Percentiles rank a stretch among this genome's conserved stretches.
Evolutionary conservation across 2,797 vertebrate genomes (phyloP).

Genomic region (Pogonophryne albipinna): DNA sequence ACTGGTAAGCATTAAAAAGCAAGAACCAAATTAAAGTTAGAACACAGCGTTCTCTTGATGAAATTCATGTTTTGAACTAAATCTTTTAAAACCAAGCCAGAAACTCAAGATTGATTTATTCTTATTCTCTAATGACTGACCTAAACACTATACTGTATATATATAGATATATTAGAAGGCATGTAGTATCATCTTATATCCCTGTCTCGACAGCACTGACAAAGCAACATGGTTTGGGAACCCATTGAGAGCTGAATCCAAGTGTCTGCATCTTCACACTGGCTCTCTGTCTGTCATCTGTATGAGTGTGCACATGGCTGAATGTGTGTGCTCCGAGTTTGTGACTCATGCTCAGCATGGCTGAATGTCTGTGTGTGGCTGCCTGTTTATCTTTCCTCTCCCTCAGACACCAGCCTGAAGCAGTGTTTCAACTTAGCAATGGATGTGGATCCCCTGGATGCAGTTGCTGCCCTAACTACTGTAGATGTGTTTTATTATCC

Average conservation of each 20-base stretch:
- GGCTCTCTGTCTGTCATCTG: conserved; percentile 73
- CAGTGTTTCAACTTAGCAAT: conserved; percentile 57
- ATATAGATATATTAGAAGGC: conserved; percentile 18
- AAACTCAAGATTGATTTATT: conserved; percentile 15
- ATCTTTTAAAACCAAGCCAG: conserved; percentile 5
- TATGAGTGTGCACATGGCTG: conserved; percentile 72
- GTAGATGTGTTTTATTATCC: neutral
- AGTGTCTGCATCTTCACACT: conserved; percentile 63
- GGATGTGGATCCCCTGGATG: conserved; percentile 37
- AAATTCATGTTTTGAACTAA: conserved; percentile 7
- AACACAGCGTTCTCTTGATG: conserved; percentile 1
- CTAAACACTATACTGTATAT: neutral
- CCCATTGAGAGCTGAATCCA: conserved; percentile 57
- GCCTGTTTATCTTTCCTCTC: conserved; percentile 68
- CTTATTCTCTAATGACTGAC: conserved; percentile 32
- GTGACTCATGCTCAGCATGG: conserved; percentile 72
- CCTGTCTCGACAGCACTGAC: conserved; percentile 66
- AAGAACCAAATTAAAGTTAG: neutral
- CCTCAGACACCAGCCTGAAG: conserved; percentile 64
- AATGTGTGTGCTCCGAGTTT: conserved; percentile 67
- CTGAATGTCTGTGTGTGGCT: conserved; percentile 61
- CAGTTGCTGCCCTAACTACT: conserved; percentile 34
- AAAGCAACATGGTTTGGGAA: conserved; percentile 58
- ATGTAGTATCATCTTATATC: conserved; percentile 40
- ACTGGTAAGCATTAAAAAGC: neutral